Percentiles rank a stretch among this genome's conserved stretches.
phyloP scores from a whole-genome alignment of 1,140 invertebrate genomes.

The Hylaeus anthracinus region DNA sequence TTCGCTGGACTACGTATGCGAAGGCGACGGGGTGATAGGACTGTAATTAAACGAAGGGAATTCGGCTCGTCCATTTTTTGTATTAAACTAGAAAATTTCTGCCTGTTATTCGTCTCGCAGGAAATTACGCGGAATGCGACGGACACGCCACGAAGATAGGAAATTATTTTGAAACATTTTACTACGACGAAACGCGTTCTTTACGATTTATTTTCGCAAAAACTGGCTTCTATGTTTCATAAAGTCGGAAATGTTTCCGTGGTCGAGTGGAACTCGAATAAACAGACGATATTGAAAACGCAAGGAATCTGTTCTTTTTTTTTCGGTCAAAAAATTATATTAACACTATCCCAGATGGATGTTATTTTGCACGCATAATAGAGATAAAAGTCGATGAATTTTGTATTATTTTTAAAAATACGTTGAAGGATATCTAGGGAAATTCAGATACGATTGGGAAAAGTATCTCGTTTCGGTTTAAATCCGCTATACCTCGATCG shows the following conservation, averaged over 20 bases:
- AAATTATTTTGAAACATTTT: neutral
- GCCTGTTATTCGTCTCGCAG: neutral
- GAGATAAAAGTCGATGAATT: neutral
- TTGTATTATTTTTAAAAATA: no score
- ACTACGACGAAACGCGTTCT: neutral
- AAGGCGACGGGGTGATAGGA: constrained; percentile 4
- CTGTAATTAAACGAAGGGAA: neutral
- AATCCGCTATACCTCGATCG: no score
- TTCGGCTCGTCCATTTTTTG: neutral
- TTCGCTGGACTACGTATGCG: neutral
- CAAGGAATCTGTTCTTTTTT: neutral
- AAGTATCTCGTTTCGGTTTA: no score
- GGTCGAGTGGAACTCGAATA: no score
- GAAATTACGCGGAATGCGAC: neutral
- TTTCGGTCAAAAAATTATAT: neutral
- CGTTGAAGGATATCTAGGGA: no score
- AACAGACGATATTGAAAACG: neutral
- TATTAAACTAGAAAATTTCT: neutral
- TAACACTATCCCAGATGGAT: neutral
- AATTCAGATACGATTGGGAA: no score
- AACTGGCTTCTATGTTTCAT: neutral
- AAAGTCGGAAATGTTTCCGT: neutral
- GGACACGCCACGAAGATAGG: neutral
- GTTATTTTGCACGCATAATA: neutral
- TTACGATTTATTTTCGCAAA: neutral